Conservation (phyloP, 2,888 invertebrate species). For the Eupelmus urozonus region DNA sequence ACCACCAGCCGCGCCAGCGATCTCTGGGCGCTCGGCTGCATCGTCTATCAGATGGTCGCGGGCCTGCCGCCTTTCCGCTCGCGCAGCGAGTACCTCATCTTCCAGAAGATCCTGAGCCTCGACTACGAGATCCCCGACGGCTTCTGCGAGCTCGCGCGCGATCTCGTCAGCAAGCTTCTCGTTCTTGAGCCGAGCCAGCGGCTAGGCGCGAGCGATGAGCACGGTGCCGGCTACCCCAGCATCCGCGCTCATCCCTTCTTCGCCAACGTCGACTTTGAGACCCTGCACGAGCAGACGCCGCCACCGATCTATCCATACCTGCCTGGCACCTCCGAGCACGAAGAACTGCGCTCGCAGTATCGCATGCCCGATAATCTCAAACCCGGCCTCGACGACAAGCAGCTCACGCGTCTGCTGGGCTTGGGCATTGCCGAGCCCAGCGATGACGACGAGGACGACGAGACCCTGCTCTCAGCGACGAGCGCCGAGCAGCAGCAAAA, state of each 20-base stretch:
- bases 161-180: conserved; percentile 91
- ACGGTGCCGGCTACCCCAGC: conserved; percentile 85
- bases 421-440: conserved; percentile 81
- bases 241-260: conserved; percentile 94
- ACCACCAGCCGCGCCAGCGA: conserved; percentile 90
- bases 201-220: conserved; percentile 88
- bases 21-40: conserved; percentile 98
- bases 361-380: conserved; percentile 88
- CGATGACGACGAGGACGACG: conserved; percentile 59
- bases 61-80: conserved; percentile 95
- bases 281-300: conserved; percentile 86
- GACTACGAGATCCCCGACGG: conserved; percentile 96
- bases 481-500: not conserved
- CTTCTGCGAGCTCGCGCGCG: conserved; percentile 90
- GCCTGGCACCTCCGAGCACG: conserved; percentile 85
- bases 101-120: conserved; percentile 94
- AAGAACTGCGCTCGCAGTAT: conserved; percentile 83
- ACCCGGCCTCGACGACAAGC: conserved; percentile 91
- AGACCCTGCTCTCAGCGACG: not conserved
- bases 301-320: conserved; percentile 90
- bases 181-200: conserved; percentile 89
- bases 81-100: conserved; percentile 95
- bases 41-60: conserved; percentile 97
- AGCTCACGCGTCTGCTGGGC: conserved; percentile 87
- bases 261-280: conserved; percentile 88